phyloP scores from a whole-genome alignment of 1,140 invertebrate species.

The Elymnias hypermnestra region DNA sequence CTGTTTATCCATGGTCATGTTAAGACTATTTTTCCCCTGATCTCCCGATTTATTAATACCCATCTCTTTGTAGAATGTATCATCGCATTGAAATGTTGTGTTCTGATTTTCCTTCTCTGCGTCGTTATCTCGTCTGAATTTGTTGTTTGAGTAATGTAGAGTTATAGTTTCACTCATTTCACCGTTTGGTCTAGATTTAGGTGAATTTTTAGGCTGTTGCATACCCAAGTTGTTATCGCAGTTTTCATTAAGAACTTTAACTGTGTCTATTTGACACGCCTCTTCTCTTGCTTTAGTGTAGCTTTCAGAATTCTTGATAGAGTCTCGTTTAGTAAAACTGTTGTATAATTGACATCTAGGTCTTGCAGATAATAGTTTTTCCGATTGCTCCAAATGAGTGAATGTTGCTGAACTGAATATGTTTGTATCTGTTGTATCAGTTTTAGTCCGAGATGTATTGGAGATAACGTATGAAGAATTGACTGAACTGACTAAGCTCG shows the following conservation, averaged over 20 bases:
- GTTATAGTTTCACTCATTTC: conserved; percentile 64
- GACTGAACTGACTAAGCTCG: conserved; percentile 63
- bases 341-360: conserved; percentile 54
- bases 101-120: conserved; percentile 64
- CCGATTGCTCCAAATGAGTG: conserved; percentile 62
- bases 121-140: conserved; percentile 43
- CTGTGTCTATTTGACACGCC: conserved; percentile 57
- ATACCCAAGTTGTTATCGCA: conserved; percentile 40
- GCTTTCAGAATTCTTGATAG: conserved; percentile 49
- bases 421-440: conserved; percentile 55
- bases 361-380: conserved; percentile 50
- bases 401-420: conserved; percentile 72
- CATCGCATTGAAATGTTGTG: conserved; percentile 51
- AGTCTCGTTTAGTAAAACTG: conserved; percentile 55
- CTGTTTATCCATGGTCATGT: conserved; percentile 63
- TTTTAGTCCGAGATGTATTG: conserved; percentile 44
- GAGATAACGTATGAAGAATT: conserved; percentile 66
- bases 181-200: conserved; percentile 39
- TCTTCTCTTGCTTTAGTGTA: conserved; percentile 63
- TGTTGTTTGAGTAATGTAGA: conserved; percentile 56
- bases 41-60: conserved; percentile 40
- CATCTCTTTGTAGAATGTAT: conserved; percentile 65
- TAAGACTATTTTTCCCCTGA: conserved; percentile 53
- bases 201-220: conserved; percentile 25
- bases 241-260: conserved; percentile 59